Base-by-base conservation (phyloP, 2,888 invertebrate species). In the Leptinotarsa rubiginosa region DNA sequence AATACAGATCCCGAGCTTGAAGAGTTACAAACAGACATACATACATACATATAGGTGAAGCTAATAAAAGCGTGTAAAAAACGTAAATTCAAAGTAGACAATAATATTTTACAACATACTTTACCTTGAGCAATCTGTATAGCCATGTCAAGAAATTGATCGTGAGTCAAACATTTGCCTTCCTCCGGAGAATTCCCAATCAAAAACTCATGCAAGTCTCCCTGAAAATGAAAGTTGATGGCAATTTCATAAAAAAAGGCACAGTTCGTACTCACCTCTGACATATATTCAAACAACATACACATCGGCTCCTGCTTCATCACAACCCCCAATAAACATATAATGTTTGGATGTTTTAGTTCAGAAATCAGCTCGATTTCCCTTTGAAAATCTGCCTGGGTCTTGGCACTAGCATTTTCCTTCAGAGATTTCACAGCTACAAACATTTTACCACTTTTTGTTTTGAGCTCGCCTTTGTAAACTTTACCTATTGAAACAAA, bases 271-370 rank as follows among this genome's bases (percentile, higher is more conserved):
- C 80, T 77, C 80, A 89, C 89, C 85, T 89, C 93, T 0, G 96
- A 95, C 98, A 99, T 98, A 86, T 96, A 97, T 87, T 99, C 99
- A 88, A 99, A 99, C 25, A 99, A 89, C 96, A 98, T 97, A 85
- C 97, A 97, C 87, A 95, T 91, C 0, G 97, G 97, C 84, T 96
- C 95, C 83, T 96, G 95, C 82, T 95, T 94, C 76, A 96, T 90
- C 73, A 96, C 95, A 12, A 97, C 97, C 0, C 98, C 98, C 74
- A 99, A 90, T 80, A 99, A 92, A 87, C 97, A 97, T 62, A 98
- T 96, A 83, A 99, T 97, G 87, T 99, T 98, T 1, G 96, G 96
- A 89, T 99, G 99, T 77, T 95, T 93, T 75, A 99, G 89, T 87
- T 98, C 97, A 0, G 97, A 96, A 90, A 98, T 97, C 70, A 97